Percentiles rank a stretch among this genome's conserved stretches.
Conservation (phyloP, 2,888 invertebrate genomes). For the Drymonia ruficornis region DNA sequence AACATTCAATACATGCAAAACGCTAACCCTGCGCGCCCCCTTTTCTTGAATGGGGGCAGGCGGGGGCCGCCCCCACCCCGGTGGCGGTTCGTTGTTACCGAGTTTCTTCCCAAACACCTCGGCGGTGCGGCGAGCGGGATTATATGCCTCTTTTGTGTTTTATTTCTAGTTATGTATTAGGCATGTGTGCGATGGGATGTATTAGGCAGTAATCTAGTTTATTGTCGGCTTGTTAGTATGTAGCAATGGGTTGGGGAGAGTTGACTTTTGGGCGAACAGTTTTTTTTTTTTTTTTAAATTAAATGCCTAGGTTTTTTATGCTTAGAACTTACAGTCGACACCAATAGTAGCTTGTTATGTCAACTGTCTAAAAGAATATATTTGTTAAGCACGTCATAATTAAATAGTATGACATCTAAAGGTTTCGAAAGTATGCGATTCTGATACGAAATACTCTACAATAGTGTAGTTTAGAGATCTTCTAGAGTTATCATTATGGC, state of each 20-base stretch:
- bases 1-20: conserved; percentile 6
- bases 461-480: too few relatives aligned
- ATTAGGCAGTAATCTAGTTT: conserved; percentile 32
- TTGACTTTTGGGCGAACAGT: neutral
- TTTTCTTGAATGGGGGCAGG: conserved; percentile 32
- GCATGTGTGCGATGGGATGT: conserved; percentile 22
- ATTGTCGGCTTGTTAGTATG: conserved; percentile 10
- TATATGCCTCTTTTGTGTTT: conserved; percentile 51
- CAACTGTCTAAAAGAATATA: too few relatives aligned
- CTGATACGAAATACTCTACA: too few relatives aligned
- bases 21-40: conserved; percentile 33
- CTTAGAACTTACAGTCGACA: too few relatives aligned
- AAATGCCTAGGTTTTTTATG: too few relatives aligned
- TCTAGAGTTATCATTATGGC: too few relatives aligned
- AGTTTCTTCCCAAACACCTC: conserved; percentile 56
- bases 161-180: conserved; percentile 28
- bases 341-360: too few relatives aligned
- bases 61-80: conserved; percentile 14
- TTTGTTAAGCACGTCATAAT: too few relatives aligned
- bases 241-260: neutral
- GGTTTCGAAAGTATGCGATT: too few relatives aligned
- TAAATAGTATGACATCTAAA: too few relatives aligned
- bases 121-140: conserved; percentile 48
- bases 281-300: too few relatives aligned
- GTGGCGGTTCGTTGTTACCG: conserved; percentile 43